A percentile compares a stretch with the other conserved stretches of the same genome.
These are phyloP conservation scores for Agriotes lineatus DNA, from an alignment of 2,888 invertebrate species.

Conservation along the genomic window DNA sequence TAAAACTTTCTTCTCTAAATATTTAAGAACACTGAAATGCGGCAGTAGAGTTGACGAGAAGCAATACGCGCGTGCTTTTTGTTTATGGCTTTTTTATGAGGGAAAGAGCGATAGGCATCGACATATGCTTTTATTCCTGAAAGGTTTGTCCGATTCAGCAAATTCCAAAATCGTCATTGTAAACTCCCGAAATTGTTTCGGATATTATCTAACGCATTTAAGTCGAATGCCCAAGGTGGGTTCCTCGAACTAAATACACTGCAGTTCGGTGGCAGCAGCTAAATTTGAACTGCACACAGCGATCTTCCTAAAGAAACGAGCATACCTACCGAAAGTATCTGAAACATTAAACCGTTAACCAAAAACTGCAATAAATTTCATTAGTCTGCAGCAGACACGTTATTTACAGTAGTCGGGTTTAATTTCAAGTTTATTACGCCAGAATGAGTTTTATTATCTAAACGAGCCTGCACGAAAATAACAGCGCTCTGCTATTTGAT, in stretches of 20 bases:
- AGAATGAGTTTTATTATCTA: constrained; percentile 23
- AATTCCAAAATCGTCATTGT: background rate
- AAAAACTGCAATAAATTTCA: constrained; percentile 25
- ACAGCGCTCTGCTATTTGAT: constrained; percentile 24
- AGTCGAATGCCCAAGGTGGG: too few relatives aligned
- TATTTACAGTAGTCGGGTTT: constrained; percentile 26
- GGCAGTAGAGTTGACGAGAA: background rate
- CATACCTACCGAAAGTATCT: constrained; percentile 4
- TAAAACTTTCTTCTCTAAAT: constrained; percentile 6
- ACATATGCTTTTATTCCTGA: background rate
- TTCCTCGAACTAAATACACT: too few relatives aligned
- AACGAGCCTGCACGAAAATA: constrained; percentile 24
- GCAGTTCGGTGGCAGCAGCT: too few relatives aligned
- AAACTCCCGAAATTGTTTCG: too few relatives aligned
- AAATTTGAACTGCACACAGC: background rate
- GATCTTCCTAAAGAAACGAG: background rate
- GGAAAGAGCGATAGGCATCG: constrained; percentile 5
- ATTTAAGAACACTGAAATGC: constrained; percentile 7
- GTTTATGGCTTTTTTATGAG: constrained; percentile 16
- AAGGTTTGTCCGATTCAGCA: background rate
- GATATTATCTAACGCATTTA: too few relatives aligned
- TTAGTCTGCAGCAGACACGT: constrained; percentile 28
- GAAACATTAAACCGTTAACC: constrained; percentile 7
- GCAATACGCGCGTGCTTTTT: background rate
- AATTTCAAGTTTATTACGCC: constrained; percentile 33